A percentile compares a stretch with the other conserved stretches of the same genome.
Conservation (phyloP, 2,797 vertebrate species). For the Urocyon cinereoargenteus region DNA sequence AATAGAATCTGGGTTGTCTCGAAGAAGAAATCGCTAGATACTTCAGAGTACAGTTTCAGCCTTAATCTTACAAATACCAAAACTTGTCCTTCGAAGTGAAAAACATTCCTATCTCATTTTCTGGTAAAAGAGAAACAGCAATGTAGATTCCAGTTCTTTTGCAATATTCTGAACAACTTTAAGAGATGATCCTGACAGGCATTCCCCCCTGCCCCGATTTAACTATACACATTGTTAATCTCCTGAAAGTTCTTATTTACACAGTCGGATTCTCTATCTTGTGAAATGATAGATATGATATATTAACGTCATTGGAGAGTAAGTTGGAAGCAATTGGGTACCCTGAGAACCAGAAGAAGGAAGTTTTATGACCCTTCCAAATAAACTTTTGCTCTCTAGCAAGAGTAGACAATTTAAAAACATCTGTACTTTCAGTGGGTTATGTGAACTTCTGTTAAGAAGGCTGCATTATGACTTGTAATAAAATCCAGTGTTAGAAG, state of each 20-base stretch:
- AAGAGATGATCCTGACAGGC: background rate
- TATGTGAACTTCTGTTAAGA: background rate
- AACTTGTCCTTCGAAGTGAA: background rate
- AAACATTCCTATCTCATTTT: background rate
- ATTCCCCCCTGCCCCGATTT: background rate
- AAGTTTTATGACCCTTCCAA: slow-evolving; percentile 26
- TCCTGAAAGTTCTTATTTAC: background rate
- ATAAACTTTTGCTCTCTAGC: slow-evolving; percentile 48
- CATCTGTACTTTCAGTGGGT: background rate
- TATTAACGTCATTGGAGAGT: slow-evolving; percentile 2
- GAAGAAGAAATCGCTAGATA: background rate
- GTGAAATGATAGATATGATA: slow-evolving; percentile 15
- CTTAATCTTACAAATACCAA: background rate
- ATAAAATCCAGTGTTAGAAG: slow-evolving; percentile 45
- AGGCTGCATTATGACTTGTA: background rate
- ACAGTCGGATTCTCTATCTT: background rate
- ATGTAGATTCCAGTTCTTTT: background rate
- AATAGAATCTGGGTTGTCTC: background rate
- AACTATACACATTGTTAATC: slow-evolving; percentile 1
- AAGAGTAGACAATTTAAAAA: slow-evolving; percentile 57
- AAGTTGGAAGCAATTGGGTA: slow-evolving; percentile 29
- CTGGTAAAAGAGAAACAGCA: background rate
- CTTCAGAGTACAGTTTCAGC: background rate
- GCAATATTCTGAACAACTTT: background rate
- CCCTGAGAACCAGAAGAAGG: background rate